Conservation (phyloP, 1,140 invertebrate species). For the Dreissena rostriformis region DNA sequence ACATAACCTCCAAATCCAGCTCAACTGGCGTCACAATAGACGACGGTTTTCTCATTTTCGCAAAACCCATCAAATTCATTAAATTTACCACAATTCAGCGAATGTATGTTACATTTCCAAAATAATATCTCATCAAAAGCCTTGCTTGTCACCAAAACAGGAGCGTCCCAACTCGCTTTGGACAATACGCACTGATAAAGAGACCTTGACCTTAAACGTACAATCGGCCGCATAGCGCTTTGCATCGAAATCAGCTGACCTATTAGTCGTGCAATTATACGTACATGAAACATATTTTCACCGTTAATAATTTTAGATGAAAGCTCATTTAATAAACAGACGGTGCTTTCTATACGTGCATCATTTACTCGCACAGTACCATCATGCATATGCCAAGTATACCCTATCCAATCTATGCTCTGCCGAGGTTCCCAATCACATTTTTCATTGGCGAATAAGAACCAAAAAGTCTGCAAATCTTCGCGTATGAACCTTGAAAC, state of each 20-base stretch:
- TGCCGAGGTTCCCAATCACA: too few relatives aligned
- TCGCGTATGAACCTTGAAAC: too few relatives aligned
- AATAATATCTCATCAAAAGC: constrained; percentile 24
- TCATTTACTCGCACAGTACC: too few relatives aligned
- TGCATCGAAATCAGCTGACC: constrained; percentile 29
- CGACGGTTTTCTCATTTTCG: constrained; percentile 4
- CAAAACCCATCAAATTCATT: neutral
- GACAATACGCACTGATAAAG: constrained; percentile 19
- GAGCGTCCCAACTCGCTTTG: constrained; percentile 18
- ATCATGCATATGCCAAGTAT: too few relatives aligned
- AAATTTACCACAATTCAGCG: constrained; percentile 5
- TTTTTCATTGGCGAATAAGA: too few relatives aligned
- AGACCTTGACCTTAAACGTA: constrained; percentile 36
- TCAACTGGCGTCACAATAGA: constrained; percentile 2
- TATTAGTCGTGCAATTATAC: constrained; percentile 13
- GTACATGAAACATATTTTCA: constrained; percentile 6
- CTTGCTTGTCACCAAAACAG: neutral
- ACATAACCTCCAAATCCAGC: constrained; percentile 7
- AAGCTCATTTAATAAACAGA: too few relatives aligned
- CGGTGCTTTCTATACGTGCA: too few relatives aligned
- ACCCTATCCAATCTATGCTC: too few relatives aligned
- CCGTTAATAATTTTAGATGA: too few relatives aligned
- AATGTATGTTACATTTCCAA: constrained; percentile 8
- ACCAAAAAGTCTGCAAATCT: too few relatives aligned
- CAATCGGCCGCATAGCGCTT: constrained; percentile 5